Base-by-base conservation (phyloP, 2,113 vertebrate genomes). In the Barnardius zonarius region DNA sequence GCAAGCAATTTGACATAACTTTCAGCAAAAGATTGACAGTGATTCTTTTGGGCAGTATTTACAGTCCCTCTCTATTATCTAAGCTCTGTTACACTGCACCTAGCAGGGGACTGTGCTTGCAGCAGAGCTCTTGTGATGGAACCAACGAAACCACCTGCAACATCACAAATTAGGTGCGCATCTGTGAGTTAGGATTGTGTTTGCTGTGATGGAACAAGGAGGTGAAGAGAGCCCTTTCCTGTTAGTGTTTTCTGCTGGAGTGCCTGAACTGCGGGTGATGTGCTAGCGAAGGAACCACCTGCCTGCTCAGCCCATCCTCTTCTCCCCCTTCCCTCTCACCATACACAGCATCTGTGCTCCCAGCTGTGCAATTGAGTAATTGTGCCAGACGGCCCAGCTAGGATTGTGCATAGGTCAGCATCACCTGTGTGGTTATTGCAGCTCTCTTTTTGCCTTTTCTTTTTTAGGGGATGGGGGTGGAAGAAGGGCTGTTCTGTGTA, bases 391-490 rank as follows among this genome's bases (percentile, higher is more conserved):
- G 31, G 37, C 44, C 44, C 33, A 79, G 80, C 27, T n/a, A 52
- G n/a, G 28, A 46, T 84, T 70, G n/a, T 91, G 69, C n/a, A n/a
- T 22, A 46, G 30, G 51, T 82, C 84, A 87, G 69, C 61, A 51
- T 44, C 51, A 54, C 19, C 46, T 37, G 31, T 33, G 14, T 8
- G 61, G 22, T n/a, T 63, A 63, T 3, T 64, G 17, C 43, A 62
- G 18, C 16, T 54, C 41, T 57, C 7, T 89, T 3, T 37, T 9
- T 30, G 5, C 11, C 23, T 67, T 44, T 31, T 44, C 41, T 44
- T 23, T 33, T 7, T 22, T 14, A 1, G 1, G 8, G 3, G 5
- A 5, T 2, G 6, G 1, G 5, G 18, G 14, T 7, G 19, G 4
- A 4, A 75, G 24, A 57, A 79, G 16, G 11, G 52, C 4, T 30